phyloP scores from a whole-genome alignment of 2,888 invertebrate species.

The Euclidia mi region DNA sequence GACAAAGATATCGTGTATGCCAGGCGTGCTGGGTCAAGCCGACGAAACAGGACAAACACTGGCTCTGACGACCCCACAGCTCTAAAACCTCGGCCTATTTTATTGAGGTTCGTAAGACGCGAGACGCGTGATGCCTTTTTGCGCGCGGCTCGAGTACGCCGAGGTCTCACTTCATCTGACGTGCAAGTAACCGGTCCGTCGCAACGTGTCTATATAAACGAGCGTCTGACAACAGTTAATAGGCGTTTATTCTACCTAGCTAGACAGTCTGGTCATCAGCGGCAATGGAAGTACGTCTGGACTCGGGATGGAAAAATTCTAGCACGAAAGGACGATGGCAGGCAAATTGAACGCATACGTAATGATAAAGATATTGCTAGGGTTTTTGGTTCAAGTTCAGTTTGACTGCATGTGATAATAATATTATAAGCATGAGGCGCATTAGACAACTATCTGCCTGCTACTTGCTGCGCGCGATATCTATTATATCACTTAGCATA shows the following conservation, averaged over 20 bases:
- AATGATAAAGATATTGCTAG: neutral
- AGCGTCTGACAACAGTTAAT: neutral
- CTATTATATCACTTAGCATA: too few relatives aligned
- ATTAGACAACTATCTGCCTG: neutral
- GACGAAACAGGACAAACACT: neutral
- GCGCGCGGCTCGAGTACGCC: slow-evolving; percentile 1
- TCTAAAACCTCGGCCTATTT: neutral
- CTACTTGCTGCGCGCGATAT: too few relatives aligned
- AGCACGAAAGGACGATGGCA: neutral
- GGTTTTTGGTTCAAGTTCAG: neutral
- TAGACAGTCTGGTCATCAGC: neutral
- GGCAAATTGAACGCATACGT: neutral
- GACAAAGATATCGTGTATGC: neutral
- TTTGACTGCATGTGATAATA: neutral
- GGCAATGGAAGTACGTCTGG: neutral
- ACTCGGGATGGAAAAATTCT: neutral
- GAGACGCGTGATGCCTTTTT: neutral
- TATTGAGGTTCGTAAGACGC: neutral
- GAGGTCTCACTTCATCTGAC: neutral
- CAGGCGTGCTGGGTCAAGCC: neutral
- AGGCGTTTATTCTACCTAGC: neutral
- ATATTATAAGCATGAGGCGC: neutral
- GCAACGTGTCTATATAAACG: neutral
- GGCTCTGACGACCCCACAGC: neutral
- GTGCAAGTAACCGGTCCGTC: neutral